phyloP scores from a whole-genome alignment of 2,113 vertebrate species.

The Paraplagusia blochii region DNA sequence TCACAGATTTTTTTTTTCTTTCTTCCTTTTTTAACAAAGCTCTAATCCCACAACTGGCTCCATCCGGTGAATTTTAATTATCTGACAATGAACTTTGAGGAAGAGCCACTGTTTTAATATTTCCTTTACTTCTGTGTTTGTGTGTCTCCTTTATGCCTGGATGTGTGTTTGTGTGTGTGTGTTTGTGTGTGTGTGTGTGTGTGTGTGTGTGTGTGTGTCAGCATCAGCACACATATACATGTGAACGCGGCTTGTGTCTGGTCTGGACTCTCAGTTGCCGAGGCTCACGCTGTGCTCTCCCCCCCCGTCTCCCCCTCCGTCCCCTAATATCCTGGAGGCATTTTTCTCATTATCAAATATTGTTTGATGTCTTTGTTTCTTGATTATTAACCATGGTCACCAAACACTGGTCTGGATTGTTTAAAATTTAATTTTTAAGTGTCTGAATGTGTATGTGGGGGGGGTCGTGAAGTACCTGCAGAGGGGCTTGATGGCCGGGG shows the following conservation, averaged over 20 bases:
- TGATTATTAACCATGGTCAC: constrained; percentile 80
- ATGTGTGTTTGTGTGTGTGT: constrained; percentile 20
- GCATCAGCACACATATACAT: constrained; percentile 51
- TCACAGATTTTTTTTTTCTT: no score
- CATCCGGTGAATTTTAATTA: constrained; percentile 73
- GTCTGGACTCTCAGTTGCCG: constrained; percentile 68
- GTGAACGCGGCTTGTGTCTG: constrained; percentile 65
- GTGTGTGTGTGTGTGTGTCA: constrained; percentile 10
- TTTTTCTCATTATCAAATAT: constrained; percentile 85
- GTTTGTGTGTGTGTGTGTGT: not conserved
- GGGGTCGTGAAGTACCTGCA: constrained; percentile 71
- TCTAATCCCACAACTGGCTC: constrained; percentile 65
- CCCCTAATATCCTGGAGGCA: constrained; percentile 80
- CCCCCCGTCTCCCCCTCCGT: constrained; percentile 18
- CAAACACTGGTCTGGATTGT: constrained; percentile 79
- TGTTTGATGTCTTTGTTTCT: constrained; percentile 83
- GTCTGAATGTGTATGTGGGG: no score
- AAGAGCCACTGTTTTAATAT: constrained; percentile 59
- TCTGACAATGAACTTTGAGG: constrained; percentile 67
- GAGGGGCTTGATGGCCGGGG: constrained; percentile 64
- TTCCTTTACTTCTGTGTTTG: constrained; percentile 53
- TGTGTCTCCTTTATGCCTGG: not conserved
- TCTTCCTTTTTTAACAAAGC: constrained; percentile 62
- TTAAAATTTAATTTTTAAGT: constrained; percentile 80
- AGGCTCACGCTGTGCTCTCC: constrained; percentile 68